A percentile compares a stretch with the other conserved stretches of the same genome.
Conservation (phyloP, 2,888 invertebrate species). For the Drosophila sordidapex region DNA sequence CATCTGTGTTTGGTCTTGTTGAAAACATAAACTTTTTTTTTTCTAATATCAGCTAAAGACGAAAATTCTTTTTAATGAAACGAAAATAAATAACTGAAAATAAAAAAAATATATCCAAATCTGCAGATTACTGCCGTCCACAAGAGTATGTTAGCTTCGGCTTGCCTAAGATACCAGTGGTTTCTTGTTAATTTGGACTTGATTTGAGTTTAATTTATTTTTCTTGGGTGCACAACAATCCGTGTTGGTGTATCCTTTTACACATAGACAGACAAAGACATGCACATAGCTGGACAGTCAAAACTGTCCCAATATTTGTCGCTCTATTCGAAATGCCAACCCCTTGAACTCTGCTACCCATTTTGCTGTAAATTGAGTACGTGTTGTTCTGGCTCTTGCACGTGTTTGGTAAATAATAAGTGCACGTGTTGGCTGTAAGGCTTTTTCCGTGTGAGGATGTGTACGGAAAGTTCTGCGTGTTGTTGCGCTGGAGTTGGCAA, state of each 20-base stretch:
- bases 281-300: slow-evolving; percentile 7
- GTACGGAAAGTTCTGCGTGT: slow-evolving; percentile 23
- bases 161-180: background rate
- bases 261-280: background rate
- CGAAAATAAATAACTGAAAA: background rate
- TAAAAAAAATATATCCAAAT: background rate
- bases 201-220: slow-evolving; percentile 47
- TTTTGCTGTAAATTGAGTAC: slow-evolving; percentile 74
- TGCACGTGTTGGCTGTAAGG: slow-evolving; percentile 43
- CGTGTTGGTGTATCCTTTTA: slow-evolving; percentile 4
- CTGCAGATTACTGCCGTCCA: background rate
- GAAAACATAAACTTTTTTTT: background rate
- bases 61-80: background rate
- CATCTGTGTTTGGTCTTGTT: background rate
- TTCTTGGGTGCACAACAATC: slow-evolving; percentile 3
- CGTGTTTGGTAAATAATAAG: slow-evolving; percentile 77
- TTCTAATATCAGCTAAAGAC: background rate
- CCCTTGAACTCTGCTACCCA: slow-evolving; percentile 17
- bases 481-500: slow-evolving; percentile 55
- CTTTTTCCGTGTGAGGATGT: slow-evolving; percentile 10
- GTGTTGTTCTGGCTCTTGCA: slow-evolving; percentile 74
- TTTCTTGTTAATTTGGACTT: slow-evolving; percentile 14
- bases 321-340: slow-evolving; percentile 36
- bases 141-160: background rate
- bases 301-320: slow-evolving; percentile 57